Evolutionary conservation across 2,113 vertebrate species (phyloP).

Genomic region (Glaucomys volans): DNA sequence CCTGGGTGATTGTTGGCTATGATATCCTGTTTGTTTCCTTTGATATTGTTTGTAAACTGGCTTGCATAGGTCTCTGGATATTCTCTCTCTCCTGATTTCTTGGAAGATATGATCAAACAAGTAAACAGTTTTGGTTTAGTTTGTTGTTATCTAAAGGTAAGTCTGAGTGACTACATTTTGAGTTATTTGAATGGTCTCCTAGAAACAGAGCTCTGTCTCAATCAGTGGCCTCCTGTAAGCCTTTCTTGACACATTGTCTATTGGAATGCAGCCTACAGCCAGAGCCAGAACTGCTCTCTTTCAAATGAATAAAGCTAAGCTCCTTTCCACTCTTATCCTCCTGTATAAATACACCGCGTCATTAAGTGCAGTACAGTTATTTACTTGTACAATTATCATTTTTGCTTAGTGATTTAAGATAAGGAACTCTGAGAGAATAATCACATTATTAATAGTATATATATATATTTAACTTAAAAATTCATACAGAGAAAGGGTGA

Average conservation of each 20-base stretch:
- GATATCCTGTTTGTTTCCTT: background rate
- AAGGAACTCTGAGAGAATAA: background rate
- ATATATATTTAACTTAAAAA: background rate
- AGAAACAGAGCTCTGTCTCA: background rate
- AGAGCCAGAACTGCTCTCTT: background rate
- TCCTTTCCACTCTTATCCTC: too few species aligned
- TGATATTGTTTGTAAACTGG: background rate
- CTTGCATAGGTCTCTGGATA: background rate
- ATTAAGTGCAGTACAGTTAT: too few species aligned
- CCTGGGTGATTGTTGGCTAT: too few species aligned
- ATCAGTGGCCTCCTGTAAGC: background rate
- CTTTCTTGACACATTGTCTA: background rate
- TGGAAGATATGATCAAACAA: background rate
- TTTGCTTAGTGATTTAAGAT: too few species aligned
- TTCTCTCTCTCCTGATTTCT: background rate
- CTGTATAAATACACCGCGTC: too few species aligned
- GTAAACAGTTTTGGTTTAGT: background rate
- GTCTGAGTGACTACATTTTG: background rate
- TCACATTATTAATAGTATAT: background rate
- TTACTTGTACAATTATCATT: too few species aligned
- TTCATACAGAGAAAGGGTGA: background rate
- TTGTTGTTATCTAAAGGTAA: background rate
- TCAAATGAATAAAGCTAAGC: background rate
- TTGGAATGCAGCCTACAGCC: background rate
- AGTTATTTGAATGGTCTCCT: background rate